Percentiles rank a stretch among this genome's conserved stretches.
phyloP scores from a whole-genome alignment of 2,113 vertebrate genomes.

The Pomatostomus ruficeps region DNA sequence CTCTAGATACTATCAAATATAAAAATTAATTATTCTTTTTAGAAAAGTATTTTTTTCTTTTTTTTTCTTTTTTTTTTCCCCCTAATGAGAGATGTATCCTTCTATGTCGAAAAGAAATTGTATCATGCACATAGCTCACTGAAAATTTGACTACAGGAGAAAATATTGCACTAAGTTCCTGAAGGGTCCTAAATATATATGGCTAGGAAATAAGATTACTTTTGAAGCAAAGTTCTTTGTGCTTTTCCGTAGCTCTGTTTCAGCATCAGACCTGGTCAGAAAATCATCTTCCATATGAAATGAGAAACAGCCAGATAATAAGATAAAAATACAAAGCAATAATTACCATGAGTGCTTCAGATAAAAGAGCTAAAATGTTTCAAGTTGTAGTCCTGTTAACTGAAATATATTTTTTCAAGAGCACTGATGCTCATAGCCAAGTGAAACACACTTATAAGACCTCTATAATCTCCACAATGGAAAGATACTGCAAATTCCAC shows the following conservation, averaged over 20 bases:
- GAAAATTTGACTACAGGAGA: neutral
- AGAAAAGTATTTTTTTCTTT: too few species aligned
- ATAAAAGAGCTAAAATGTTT: neutral
- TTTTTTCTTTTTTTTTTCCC: neutral
- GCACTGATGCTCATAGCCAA: neutral
- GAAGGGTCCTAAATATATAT: neutral
- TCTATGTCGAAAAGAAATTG: neutral
- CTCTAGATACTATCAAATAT: neutral
- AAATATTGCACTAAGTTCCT: neutral
- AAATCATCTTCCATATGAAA: neutral
- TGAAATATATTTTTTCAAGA: neutral
- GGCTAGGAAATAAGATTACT: neutral
- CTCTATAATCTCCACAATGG: neutral
- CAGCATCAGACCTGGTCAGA: neutral
- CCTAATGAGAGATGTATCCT: neutral
- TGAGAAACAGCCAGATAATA: neutral
- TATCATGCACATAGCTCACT: neutral
- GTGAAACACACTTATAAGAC: neutral
- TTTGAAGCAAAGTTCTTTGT: neutral
- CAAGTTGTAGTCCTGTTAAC: neutral
- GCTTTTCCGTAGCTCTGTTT: neutral
- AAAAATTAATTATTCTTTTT: neutral
- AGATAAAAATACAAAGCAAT: neutral
- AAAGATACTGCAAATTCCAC: neutral
- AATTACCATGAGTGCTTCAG: neutral